phyloP scores from a whole-genome alignment of 2,888 invertebrate species.

The Drosophila kuntzei region DNA sequence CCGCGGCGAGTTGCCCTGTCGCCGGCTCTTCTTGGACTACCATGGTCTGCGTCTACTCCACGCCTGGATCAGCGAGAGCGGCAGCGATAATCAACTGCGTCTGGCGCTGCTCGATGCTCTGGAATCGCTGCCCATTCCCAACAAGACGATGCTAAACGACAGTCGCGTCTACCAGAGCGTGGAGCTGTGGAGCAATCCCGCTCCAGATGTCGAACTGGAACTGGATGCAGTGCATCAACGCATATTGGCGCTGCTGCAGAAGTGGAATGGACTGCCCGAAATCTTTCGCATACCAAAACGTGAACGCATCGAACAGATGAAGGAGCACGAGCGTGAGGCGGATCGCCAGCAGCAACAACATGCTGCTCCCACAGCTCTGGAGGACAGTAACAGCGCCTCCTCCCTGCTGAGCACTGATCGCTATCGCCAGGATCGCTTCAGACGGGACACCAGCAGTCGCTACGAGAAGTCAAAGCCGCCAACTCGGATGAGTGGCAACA shows the following conservation, averaged over 20 bases:
- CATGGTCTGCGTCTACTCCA: slow-evolving; percentile 95
- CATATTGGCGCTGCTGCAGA: slow-evolving; percentile 46
- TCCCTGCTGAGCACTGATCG: slow-evolving; percentile 56
- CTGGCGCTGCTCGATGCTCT: slow-evolving; percentile 92
- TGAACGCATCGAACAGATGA: slow-evolving; percentile 97
- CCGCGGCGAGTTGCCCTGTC: slow-evolving; percentile 92
- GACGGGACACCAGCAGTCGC: slow-evolving; percentile 60
- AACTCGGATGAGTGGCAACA: slow-evolving; percentile 66
- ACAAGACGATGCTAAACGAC: slow-evolving; percentile 96
- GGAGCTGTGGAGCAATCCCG: slow-evolving; percentile 89
- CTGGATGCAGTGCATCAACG: slow-evolving; percentile 47
- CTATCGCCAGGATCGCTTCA: slow-evolving; percentile 65
- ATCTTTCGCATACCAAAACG: slow-evolving; percentile 92
- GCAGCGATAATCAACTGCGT: slow-evolving; percentile 86
- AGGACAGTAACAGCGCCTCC: slow-evolving; percentile 43
- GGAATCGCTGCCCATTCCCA: slow-evolving; percentile 94
- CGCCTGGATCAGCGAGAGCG: slow-evolving; percentile 94
- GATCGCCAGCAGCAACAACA: slow-evolving; percentile 86
- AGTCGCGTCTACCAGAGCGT: slow-evolving; percentile 95
- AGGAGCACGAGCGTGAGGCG: slow-evolving; percentile 96
- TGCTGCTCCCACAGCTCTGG: slow-evolving; percentile 65
- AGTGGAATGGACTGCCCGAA: slow-evolving; percentile 86
- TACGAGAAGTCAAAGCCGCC: slow-evolving; percentile 60
- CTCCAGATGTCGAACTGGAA: neutral
- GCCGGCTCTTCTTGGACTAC: slow-evolving; percentile 95